Conservation (phyloP, 2,888 invertebrate species). For the Nudaria mundana region DNA sequence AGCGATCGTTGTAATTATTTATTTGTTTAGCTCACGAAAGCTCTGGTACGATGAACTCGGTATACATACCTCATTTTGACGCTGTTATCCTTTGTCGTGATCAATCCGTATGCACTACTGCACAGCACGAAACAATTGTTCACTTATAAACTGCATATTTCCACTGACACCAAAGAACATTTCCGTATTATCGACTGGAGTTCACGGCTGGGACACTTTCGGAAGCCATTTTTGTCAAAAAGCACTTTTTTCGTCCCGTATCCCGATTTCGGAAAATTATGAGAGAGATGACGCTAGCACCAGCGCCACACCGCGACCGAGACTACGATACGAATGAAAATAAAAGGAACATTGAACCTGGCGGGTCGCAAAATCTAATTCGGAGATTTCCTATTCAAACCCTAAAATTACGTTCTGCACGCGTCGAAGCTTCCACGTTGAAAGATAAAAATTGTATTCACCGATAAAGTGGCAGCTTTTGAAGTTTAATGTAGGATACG, state of each 20-base stretch:
- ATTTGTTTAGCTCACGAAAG: slow-evolving; percentile 76
- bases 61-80: slow-evolving; percentile 76
- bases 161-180: slow-evolving; percentile 65
- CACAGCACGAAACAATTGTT: slow-evolving; percentile 76
- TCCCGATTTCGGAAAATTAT: slow-evolving; percentile 64
- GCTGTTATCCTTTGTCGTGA: slow-evolving; percentile 72
- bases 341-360: slow-evolving; percentile 61
- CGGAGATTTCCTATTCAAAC: slow-evolving; percentile 26
- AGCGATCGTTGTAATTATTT: slow-evolving; percentile 62
- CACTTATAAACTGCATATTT: slow-evolving; percentile 75
- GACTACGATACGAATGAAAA: slow-evolving; percentile 59
- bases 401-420: slow-evolving; percentile 7
- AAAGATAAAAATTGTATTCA: slow-evolving; percentile 24
- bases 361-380: slow-evolving; percentile 32
- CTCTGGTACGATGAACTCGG: slow-evolving; percentile 65
- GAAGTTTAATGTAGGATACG: slow-evolving; percentile 36
- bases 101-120: slow-evolving; percentile 75
- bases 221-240: slow-evolving; percentile 78
- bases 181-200: slow-evolving; percentile 61
- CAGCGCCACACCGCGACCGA: slow-evolving; percentile 60
- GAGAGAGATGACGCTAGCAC: slow-evolving; percentile 71
- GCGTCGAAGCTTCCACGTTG: slow-evolving; percentile 19
- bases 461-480: slow-evolving; percentile 16
- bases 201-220: slow-evolving; percentile 57
- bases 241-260: slow-evolving; percentile 64